phyloP scores from a whole-genome alignment of 2,113 vertebrate genomes.

The Myrmecobius fasciatus region DNA sequence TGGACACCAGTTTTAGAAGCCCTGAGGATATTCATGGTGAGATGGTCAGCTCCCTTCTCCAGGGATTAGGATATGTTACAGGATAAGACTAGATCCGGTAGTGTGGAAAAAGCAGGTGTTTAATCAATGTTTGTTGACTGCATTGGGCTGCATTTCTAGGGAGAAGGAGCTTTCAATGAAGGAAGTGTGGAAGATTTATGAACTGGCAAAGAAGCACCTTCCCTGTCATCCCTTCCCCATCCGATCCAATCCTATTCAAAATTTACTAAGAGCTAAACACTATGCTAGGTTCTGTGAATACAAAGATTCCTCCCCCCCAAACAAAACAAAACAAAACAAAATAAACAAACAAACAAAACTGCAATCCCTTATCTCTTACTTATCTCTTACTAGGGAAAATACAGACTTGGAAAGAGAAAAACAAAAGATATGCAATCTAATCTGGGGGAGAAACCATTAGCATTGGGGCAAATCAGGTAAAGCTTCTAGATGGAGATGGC shows the following conservation, averaged over 20 bases:
- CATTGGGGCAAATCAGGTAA: neutral
- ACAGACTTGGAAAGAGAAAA: neutral
- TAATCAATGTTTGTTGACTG: neutral
- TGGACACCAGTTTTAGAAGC: neutral
- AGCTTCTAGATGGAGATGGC: neutral
- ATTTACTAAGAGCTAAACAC: neutral
- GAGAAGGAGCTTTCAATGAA: neutral
- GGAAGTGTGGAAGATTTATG: neutral
- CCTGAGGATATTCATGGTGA: neutral
- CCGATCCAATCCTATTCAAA: neutral
- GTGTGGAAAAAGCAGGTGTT: neutral
- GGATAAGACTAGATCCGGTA: neutral
- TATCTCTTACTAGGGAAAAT: neutral
- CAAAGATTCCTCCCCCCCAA: accelerated
- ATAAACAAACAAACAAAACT: too few species aligned
- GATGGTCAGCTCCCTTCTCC: neutral
- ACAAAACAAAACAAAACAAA: neutral
- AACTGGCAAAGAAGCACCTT: neutral
- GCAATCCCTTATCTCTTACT: neutral
- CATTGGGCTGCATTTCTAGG: neutral
- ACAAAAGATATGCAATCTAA: neutral
- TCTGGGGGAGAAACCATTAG: neutral
- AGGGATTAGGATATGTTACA: neutral
- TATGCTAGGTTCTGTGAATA: neutral
- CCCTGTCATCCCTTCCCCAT: neutral